phyloP scores from a whole-genome alignment of 2,888 invertebrate genomes.

The Oasisia sp. region DNA sequence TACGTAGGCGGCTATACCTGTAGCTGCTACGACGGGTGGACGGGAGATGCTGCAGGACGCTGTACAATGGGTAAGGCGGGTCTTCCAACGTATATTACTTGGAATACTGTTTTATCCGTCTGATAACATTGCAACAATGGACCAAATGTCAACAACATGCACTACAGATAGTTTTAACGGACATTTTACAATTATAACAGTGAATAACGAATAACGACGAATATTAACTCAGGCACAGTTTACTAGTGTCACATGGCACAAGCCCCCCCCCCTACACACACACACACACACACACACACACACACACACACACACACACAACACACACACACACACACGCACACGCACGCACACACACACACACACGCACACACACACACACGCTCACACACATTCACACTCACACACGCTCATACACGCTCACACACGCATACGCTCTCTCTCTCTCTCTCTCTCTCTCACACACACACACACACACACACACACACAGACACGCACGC shows the following conservation, averaged over 20 bases:
- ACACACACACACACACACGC: neutral
- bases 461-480: no score
- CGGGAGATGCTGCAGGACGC: neutral
- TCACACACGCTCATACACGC: no score
- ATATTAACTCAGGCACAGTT: neutral
- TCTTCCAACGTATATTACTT: neutral
- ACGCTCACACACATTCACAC: no score
- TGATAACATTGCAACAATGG: neutral
- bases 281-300: neutral
- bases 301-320: neutral
- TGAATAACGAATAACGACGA: neutral
- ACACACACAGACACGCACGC: no score
- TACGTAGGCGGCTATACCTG: constrained; percentile 21
- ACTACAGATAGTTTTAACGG: no score
- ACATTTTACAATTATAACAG: neutral
- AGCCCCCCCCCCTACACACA: neutral
- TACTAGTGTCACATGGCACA: neutral
- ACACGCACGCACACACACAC: no score
- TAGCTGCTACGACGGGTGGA: constrained; percentile 6
- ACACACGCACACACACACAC: no score
- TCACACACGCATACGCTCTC: no score
- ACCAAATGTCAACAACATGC: no score
- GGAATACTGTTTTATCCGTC: neutral
- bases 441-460: no score
- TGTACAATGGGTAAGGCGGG: neutral